phyloP scores from a whole-genome alignment of 2,113 vertebrate species.

The Cyrtonyx montezumae region DNA sequence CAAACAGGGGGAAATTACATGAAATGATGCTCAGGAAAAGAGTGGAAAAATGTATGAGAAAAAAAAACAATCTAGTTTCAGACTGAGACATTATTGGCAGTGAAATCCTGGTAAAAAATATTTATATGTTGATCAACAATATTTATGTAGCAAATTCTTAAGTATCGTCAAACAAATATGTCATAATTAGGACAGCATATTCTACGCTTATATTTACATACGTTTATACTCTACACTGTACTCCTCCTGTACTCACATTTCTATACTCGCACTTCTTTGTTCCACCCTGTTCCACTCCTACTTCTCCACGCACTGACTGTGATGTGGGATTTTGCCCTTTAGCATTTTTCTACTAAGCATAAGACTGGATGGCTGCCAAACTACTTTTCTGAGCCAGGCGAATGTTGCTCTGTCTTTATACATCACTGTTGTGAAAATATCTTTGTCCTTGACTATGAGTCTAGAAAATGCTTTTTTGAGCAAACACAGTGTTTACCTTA shows the following conservation, averaged over 20 bases:
- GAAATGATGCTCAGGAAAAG: neutral
- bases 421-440: neutral
- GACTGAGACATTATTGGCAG: neutral
- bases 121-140: neutral
- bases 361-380: neutral
- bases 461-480: neutral
- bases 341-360: neutral
- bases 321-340: slow-evolving; percentile 21
- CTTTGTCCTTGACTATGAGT: neutral
- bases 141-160: neutral
- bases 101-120: neutral
- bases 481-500: neutral
- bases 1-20: neutral
- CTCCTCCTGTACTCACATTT: neutral
- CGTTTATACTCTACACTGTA: neutral
- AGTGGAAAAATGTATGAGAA: neutral
- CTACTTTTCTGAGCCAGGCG: neutral
- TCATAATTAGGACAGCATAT: neutral
- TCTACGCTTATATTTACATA: neutral
- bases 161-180: neutral
- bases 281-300: neutral
- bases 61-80: neutral
- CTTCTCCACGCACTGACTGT: neutral
- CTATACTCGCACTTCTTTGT: neutral
- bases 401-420: neutral